These are phyloP conservation scores for Falcaria lacertinaria DNA, from an alignment of 2,888 invertebrate species.

Conservation along the genomic window DNA sequence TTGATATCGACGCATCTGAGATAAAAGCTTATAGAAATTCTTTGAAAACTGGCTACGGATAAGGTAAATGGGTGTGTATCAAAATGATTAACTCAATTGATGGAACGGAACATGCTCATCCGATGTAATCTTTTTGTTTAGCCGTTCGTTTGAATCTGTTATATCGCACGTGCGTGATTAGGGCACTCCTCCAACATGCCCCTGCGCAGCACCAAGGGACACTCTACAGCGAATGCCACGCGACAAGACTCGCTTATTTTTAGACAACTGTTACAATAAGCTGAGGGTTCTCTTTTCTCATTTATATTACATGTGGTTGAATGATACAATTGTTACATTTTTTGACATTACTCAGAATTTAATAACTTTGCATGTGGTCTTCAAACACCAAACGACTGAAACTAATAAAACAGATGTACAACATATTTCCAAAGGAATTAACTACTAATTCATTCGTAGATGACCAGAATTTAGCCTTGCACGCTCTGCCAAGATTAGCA, in stretches of 20 bases:
- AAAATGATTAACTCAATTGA: too few relatives aligned
- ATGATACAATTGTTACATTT: too few relatives aligned
- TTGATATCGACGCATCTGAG: too few relatives aligned
- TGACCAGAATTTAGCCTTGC: constrained; percentile 56
- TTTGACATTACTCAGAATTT: too few relatives aligned
- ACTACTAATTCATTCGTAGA: constrained; percentile 33
- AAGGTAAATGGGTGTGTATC: too few relatives aligned
- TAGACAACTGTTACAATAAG: constrained; percentile 27
- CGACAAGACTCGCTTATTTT: constrained; percentile 52
- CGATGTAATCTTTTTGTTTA: constrained; percentile 45
- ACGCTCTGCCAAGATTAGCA: constrained; percentile 57
- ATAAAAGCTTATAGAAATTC: too few relatives aligned
- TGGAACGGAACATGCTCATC: too few relatives aligned
- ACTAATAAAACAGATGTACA: constrained; percentile 26
- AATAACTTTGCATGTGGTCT: too few relatives aligned
- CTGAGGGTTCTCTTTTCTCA: constrained; percentile 2
- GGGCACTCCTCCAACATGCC: constrained; percentile 52
- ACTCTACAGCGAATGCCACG: constrained; percentile 46
- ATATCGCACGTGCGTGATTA: constrained; percentile 66
- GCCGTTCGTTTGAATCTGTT: constrained; percentile 44
- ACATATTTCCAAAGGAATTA: constrained; percentile 31
- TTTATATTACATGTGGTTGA: too few relatives aligned
- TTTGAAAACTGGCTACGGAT: too few relatives aligned
- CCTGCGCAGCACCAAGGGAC: constrained; percentile 41
- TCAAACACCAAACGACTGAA: background rate